Evolutionary conservation across 2,888 invertebrate genomes (phyloP), one percentile per base, ranked within the genome.

Genomic region (Netelia melanura): DNA sequence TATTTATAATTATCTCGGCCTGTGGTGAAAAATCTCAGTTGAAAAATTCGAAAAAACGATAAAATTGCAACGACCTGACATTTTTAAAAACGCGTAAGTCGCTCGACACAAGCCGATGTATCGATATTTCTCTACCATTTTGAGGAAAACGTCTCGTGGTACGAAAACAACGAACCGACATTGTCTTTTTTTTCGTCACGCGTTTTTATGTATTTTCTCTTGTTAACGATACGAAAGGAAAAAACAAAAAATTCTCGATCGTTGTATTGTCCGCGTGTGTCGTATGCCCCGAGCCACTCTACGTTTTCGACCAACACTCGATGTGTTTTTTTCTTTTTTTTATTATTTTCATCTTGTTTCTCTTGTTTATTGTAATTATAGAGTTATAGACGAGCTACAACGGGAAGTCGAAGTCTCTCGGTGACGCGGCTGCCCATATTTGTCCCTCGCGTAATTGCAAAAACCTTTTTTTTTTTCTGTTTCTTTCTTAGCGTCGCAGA

Each of bases 331-430:
- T 30, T 30, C 30, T 75, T 67, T 67, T 67, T 75, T 30, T 67
- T 78, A 64, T 38, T 43, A 62, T 74, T 52, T 77, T 30, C 43
- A 56, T 58, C 48, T 74, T 74, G 43, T 76, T 54, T 44, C 25
- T 72, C 65, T 65, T 72, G 81, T 82, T 85, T 82, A 85, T 85
- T 82, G 85, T 82, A 82, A 85, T 82, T 79, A 85, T 85, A 85
- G 81, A 84, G 81, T 81, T 82, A 79, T 74, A 74, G 85, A 74
- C 71, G 78, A 81, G 65, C 78, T 6, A 38, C 70, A 70, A 70
- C 68, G 70, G 75, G 52, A 10, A 72, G 52, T 58, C 8, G n/a
- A 61, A 79, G 70, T 54, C 64, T 14, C 64, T 67, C 56, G 56
- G 56, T 23, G 21, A 11, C 30, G 52, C n/a, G 43, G 48, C 23